Percentiles rank a stretch among this genome's conserved stretches.
These are phyloP conservation scores for Hydractinia echinata DNA, from an alignment of 30 jellyfish, hydroid and myxozoan genomes.

Conservation along the genomic window DNA sequence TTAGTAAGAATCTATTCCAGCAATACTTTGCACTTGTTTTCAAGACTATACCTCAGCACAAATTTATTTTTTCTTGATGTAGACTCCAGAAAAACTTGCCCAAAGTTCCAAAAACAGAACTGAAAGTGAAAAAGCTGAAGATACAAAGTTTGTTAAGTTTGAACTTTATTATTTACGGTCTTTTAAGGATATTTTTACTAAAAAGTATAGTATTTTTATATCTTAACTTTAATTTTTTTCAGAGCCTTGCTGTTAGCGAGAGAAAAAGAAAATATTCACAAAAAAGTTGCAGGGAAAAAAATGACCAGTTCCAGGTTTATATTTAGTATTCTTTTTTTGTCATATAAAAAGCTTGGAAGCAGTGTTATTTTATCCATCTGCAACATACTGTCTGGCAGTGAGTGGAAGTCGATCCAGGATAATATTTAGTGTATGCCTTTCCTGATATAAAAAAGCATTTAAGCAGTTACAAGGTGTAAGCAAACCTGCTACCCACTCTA, in stretches of 20 bases:
- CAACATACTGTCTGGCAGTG: no score
- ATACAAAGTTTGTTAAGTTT: conserved; percentile 35
- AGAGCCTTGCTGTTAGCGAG: conserved; percentile 26
- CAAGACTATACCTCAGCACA: neutral
- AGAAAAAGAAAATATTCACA: conserved; percentile 26
- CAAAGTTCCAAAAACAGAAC: conserved; percentile 39
- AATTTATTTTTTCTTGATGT: neutral
- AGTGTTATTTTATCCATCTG: no score
- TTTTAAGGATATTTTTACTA: no score
- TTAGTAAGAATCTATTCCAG: conserved; percentile 42
- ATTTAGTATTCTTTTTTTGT: neutral
- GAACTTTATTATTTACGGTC: no score
- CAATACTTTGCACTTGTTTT: neutral
- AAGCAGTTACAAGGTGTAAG: no score
- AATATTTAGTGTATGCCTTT: no score
- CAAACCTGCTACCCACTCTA: no score
- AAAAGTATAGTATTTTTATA: no score
- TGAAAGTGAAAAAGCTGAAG: conserved; percentile 52
- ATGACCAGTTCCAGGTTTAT: conserved; percentile 23
- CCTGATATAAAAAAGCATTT: no score
- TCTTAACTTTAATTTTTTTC: neutral
- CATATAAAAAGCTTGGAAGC: no score
- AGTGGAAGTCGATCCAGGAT: no score
- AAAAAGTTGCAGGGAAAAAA: conserved; percentile 23
- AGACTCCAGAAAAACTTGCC: conserved; percentile 93